phyloP scores from a whole-genome alignment of 2,113 vertebrate genomes.

The Hepsetus odoe region DNA sequence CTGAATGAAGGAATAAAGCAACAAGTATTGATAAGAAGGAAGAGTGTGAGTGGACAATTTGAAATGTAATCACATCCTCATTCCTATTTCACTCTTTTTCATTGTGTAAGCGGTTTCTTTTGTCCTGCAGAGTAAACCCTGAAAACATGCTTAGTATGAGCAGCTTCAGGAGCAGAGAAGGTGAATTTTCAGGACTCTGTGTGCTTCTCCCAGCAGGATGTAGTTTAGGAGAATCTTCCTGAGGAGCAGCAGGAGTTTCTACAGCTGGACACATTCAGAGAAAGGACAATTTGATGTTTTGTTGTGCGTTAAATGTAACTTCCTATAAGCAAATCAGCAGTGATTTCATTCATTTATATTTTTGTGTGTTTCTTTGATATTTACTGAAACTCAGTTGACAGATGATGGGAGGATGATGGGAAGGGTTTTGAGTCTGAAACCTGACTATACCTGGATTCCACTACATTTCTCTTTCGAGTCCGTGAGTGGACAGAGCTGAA shows the following conservation, averaged over 20 bases:
- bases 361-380: too few relatives aligned
- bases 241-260: too few relatives aligned
- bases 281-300: too few relatives aligned
- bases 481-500: not conserved
- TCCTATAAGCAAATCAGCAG: too few relatives aligned
- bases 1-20: constrained; percentile 62
- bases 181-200: too few relatives aligned
- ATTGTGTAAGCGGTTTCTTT: constrained; percentile 72
- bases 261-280: too few relatives aligned
- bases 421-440: constrained; percentile 70
- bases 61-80: constrained; percentile 61
- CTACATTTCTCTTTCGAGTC: not conserved
- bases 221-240: too few relatives aligned
- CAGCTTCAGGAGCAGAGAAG: not conserved
- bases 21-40: constrained; percentile 61
- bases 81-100: constrained; percentile 53
- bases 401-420: too few relatives aligned
- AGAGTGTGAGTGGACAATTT: constrained; percentile 57
- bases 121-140: constrained; percentile 58
- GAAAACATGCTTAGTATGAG: constrained; percentile 40
- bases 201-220: too few relatives aligned
- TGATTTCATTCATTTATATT: too few relatives aligned
- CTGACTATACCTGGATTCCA: constrained; percentile 37
- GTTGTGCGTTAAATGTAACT: too few relatives aligned
- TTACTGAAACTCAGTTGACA: too few relatives aligned